phyloP scores from a whole-genome alignment of 2,797 vertebrate species.

The Sebastes elongatus region DNA sequence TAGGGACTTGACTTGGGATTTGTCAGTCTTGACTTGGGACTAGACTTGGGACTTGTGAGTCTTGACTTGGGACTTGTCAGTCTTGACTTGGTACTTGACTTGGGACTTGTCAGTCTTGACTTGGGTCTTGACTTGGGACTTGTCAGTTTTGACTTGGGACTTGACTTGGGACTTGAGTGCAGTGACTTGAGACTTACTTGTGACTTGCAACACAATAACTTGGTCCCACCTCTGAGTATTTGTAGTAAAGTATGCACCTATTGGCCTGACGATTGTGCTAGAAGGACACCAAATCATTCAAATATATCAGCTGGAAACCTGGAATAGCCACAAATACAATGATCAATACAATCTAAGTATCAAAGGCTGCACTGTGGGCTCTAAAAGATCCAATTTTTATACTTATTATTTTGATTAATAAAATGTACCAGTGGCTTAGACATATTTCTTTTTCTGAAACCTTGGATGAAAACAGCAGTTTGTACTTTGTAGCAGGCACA shows the following conservation, averaged over 20 bases:
- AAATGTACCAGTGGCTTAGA: neutral
- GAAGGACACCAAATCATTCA: neutral
- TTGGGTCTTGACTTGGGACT: no score
- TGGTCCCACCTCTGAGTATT: neutral
- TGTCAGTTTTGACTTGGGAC: no score
- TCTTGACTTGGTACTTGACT: no score
- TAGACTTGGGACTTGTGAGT: no score
- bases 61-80: no score
- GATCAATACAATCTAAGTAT: neutral
- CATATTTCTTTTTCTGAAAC: neutral
- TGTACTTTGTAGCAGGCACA: neutral
- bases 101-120: no score
- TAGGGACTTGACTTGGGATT: no score
- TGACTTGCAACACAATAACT: neutral
- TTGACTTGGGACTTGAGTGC: no score
- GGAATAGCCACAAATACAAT: neutral
- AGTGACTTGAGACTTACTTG: no score
- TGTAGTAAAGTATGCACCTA: neutral
- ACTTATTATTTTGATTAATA: neutral
- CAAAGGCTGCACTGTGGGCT: neutral
- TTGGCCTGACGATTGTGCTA: neutral
- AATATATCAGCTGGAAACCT: neutral
- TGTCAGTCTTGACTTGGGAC: no score
- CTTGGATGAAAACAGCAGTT: slow-evolving; percentile 14
- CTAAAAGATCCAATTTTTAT: neutral